Base-by-base conservation (phyloP, 2,888 invertebrate genomes). In the Habroteleia sp. region DNA sequence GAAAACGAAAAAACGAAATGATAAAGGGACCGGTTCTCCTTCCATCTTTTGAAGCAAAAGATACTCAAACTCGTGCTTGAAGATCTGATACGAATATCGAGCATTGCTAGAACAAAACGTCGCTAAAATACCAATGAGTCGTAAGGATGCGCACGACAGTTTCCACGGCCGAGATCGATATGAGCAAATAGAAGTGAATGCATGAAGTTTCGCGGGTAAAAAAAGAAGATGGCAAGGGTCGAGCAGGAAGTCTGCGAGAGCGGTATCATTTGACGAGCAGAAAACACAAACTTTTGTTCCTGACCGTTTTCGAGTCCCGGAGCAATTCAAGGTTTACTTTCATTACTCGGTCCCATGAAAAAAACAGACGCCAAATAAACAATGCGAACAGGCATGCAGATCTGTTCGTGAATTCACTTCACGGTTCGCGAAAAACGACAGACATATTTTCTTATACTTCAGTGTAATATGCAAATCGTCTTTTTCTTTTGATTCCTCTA, bases 371-470 rank as follows among this genome's bases (percentile, higher is more conserved):
- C 35, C 25, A 17, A 65, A 69, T 58, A 69, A 68, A 68, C 65
- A 62, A 65, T 44, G 23, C 31, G 25, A 52, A 63, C 48, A 39
- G 29, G 41, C 66, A 72, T 75, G 71, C 66, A 71, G 60, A 66
- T 71, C 62, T 54, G 46, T 78, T 81, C 80, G 65, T 81, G 83
- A 80, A 85, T 84, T 85, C 82, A 82, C 85, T 83, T 82, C 80
- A 42, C 42, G 25, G 37, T 50, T 52, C 58, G 46, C 60, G 68
- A 63, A 68, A 71, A 68, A 75, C 69, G 74, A 75, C 31, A 44
- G 65, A 74, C 41, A 58, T 63, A 50, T 72, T 72, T 72, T 48
- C 56, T 72, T 72, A 63, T 42, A 33, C 63, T 58, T 41, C 35
- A 42, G 33, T 58, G 48, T 42, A 65, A 48, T 63, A 56, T 63